These are phyloP conservation scores for Lineus longissimus DNA, from an alignment of 1,140 invertebrate species.

Conservation along the genomic window DNA sequence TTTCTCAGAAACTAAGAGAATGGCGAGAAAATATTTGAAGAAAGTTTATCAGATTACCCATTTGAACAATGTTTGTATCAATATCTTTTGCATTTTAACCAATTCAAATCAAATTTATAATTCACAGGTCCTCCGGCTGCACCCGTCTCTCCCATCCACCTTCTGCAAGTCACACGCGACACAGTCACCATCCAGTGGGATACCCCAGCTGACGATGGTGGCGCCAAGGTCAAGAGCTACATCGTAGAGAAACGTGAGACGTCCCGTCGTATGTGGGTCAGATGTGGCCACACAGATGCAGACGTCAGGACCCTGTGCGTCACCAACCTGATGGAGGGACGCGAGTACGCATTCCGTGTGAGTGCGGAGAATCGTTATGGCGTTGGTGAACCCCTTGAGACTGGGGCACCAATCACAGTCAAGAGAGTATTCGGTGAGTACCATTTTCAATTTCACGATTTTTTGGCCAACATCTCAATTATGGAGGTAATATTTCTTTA, in stretches of 20 bases:
- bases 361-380: slow-evolving; percentile 96
- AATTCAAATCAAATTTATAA: no score
- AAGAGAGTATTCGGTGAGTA: slow-evolving; percentile 68
- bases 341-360: slow-evolving; percentile 93
- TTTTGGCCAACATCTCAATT: no score
- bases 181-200: slow-evolving; percentile 93
- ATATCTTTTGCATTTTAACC: no score
- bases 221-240: slow-evolving; percentile 77
- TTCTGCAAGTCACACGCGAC: slow-evolving; percentile 87
- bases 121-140: slow-evolving; percentile 76
- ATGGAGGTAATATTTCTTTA: slow-evolving; percentile 53
- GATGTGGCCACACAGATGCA: slow-evolving; percentile 81
- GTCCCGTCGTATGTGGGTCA: slow-evolving; percentile 72
- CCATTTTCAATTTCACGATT: slow-evolving; percentile 60
- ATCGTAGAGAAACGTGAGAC: slow-evolving; percentile 65
- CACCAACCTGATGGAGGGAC: slow-evolving; percentile 71
- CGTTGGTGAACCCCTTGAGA: slow-evolving; percentile 77
- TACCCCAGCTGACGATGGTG: slow-evolving; percentile 96
- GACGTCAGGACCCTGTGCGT: slow-evolving; percentile 82
- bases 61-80: not conserved
- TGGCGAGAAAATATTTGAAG: no score
- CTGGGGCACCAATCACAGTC: slow-evolving; percentile 62
- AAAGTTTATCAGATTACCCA: no score
- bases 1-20: no score
- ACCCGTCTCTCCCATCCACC: slow-evolving; percentile 88